Percentiles rank a stretch among this genome's conserved stretches.
Evolutionary conservation across 2,888 invertebrate genomes (phyloP).

Genomic region (Andricus curvator): DNA sequence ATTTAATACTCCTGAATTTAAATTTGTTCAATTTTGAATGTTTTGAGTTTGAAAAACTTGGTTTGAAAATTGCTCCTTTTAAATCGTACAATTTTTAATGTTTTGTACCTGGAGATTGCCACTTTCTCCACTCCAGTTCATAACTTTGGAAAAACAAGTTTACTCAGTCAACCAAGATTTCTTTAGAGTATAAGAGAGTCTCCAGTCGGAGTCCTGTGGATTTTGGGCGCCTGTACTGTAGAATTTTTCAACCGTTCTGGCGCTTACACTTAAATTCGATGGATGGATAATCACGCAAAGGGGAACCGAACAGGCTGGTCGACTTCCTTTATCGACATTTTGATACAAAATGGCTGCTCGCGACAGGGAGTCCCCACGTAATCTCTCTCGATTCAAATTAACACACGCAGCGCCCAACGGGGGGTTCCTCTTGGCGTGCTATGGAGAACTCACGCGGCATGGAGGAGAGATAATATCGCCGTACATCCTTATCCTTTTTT

Average conservation of each 20-base stretch:
- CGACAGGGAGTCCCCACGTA: slow-evolving; percentile 79
- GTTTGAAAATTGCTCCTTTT: too few species aligned
- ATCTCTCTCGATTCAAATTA: slow-evolving; percentile 83
- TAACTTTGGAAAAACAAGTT: too few species aligned
- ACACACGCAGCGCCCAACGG: slow-evolving; percentile 79
- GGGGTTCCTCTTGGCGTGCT: slow-evolving; percentile 65
- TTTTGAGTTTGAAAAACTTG: too few species aligned
- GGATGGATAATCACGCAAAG: slow-evolving; percentile 56
- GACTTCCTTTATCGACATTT: slow-evolving; percentile 78
- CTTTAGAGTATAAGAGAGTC: background rate
- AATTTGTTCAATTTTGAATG: too few species aligned
- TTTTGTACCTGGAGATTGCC: too few species aligned
- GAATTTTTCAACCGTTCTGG: slow-evolving; percentile 22
- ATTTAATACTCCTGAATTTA: too few species aligned
- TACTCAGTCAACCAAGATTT: too few species aligned
- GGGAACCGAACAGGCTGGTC: slow-evolving; percentile 53
- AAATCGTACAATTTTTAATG: too few species aligned
- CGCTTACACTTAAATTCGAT: slow-evolving; percentile 35
- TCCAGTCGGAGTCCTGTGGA: background rate
- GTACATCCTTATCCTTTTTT: slow-evolving; percentile 62
- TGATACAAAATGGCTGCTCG: slow-evolving; percentile 78
- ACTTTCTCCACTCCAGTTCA: too few species aligned
- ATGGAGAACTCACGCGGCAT: slow-evolving; percentile 68
- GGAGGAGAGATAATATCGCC: slow-evolving; percentile 74
- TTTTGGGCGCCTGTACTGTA: slow-evolving; percentile 24